Base-by-base conservation (phyloP, 2,888 invertebrate species). In the Harpalus rubripes region DNA sequence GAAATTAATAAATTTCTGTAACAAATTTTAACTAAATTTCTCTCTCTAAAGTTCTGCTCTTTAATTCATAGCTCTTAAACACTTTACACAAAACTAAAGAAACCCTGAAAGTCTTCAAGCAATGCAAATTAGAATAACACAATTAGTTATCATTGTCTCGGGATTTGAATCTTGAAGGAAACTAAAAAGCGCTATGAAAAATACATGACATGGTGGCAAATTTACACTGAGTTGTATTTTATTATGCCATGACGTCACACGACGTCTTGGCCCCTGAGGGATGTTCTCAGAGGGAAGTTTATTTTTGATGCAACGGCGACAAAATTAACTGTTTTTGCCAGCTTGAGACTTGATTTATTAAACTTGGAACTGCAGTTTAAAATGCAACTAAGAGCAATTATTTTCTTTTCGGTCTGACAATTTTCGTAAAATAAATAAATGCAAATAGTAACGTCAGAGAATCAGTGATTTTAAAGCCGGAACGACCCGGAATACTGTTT, bases 101-200 rank as follows among this genome's bases (percentile, higher is more conserved):
- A 22, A 10, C 22, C 52, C 41, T 15, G 44, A 74, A 52, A 76
- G 15, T 72, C 44, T 44, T 1, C 32, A 15, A 18, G 44, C 76
- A 56, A 76, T 76, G 44, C 18, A 76, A 76, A 76, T 76, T 76
- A 52, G 18, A 76, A 72, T 72, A 76, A 56, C 52, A 26, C 76
- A 76, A 76, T 76, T 76, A 18, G 26, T 52, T 76, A 52, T 76
- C 68, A 32, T 68, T 26, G 32, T 12, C n/a, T n/a, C 7, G 39
- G 15, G 32, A 68, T 68, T 68, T 68, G 39, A 68, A 63, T 26
- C 68, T 68, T 7, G 39, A n/a, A 68, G 32, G 32, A 68, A 76
- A 76, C 5, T 44, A 76, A 76, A 76, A 16, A 76, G 22, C 76
- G 52, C 18, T 18, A 12, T 52, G 12, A 52, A 52, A 44, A 76